Conservation (phyloP, 2,888 invertebrate genomes). For the Cosmia pyralina region DNA sequence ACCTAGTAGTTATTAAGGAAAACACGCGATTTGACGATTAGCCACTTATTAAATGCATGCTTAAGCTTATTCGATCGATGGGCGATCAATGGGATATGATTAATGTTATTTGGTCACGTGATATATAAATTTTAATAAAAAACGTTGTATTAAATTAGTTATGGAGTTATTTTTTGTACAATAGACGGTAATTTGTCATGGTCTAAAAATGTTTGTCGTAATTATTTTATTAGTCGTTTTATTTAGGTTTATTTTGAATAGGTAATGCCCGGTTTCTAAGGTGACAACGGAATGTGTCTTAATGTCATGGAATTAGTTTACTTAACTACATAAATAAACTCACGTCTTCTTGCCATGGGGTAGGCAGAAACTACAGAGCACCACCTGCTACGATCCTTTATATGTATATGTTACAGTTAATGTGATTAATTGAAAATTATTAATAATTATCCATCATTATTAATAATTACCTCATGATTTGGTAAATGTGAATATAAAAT, state of each 20-base stretch:
- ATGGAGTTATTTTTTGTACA: conserved; percentile 18
- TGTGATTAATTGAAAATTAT: too few species aligned
- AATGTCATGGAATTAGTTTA: neutral
- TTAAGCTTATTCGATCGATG: conserved; percentile 81
- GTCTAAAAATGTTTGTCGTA: neutral
- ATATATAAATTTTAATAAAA: conserved; percentile 54
- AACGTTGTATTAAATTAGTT: conserved; percentile 48
- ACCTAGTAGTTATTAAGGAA: conserved; percentile 71
- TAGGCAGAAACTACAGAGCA: too few species aligned
- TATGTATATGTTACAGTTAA: too few species aligned
- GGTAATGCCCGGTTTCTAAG: neutral
- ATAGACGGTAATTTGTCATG: conserved; percentile 33
- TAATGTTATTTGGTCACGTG: conserved; percentile 71
- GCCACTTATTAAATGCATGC: conserved; percentile 82
- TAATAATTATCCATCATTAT: too few species aligned
- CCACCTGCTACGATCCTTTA: too few species aligned
- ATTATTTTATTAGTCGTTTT: neutral
- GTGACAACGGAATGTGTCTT: neutral
- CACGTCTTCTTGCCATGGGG: too few species aligned
- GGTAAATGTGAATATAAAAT: too few species aligned
- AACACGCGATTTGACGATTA: conserved; percentile 83
- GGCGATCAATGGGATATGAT: conserved; percentile 79
- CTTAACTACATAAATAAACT: too few species aligned
- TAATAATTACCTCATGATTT: too few species aligned
- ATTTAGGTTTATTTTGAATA: neutral